A percentile compares a stretch with the other conserved stretches of the same genome.
Evolutionary conservation across 2,113 vertebrate genomes (phyloP).

Genomic region (Takifugu flavidus): DNA sequence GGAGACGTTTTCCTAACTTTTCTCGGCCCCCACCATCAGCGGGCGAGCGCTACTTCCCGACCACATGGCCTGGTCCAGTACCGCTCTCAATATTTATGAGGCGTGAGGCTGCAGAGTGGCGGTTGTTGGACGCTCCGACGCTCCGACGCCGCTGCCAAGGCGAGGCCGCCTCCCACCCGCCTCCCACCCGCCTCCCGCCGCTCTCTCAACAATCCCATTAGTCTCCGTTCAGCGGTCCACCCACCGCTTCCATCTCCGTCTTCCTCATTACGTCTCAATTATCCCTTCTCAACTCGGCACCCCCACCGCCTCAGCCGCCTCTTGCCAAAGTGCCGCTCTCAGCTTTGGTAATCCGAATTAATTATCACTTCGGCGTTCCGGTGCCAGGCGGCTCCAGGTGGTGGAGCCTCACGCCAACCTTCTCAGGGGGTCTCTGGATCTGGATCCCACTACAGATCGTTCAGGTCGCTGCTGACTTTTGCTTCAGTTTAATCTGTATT

Average conservation of each 20-base stretch:
- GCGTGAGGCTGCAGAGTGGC: slow-evolving; percentile 19
- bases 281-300: slow-evolving; percentile 33
- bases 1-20: neutral
- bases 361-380: slow-evolving; percentile 54
- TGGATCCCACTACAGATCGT: too few relatives aligned
- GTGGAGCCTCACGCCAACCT: slow-evolving; percentile 30
- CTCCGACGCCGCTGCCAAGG: slow-evolving; percentile 2
- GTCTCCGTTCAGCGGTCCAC: slow-evolving; percentile 41
- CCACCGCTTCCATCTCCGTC: slow-evolving; percentile 39
- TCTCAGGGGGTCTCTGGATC: neutral
- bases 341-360: slow-evolving; percentile 54
- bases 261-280: slow-evolving; percentile 52
- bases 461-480: too few relatives aligned
- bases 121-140: neutral
- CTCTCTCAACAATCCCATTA: slow-evolving; percentile 45
- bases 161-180: neutral
- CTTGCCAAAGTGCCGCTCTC: slow-evolving; percentile 46
- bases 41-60: slow-evolving; percentile 3
- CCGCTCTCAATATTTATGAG: slow-evolving; percentile 14
- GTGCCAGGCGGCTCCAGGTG: slow-evolving; percentile 50
- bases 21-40: slow-evolving; percentile 7
- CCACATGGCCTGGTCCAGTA: neutral
- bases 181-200: slow-evolving; percentile 24
- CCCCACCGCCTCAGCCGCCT: slow-evolving; percentile 11
- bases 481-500: too few relatives aligned